These are phyloP conservation scores for Carpatolechia fugitivella DNA, from an alignment of 2,888 invertebrate species.

Conservation along the genomic window DNA sequence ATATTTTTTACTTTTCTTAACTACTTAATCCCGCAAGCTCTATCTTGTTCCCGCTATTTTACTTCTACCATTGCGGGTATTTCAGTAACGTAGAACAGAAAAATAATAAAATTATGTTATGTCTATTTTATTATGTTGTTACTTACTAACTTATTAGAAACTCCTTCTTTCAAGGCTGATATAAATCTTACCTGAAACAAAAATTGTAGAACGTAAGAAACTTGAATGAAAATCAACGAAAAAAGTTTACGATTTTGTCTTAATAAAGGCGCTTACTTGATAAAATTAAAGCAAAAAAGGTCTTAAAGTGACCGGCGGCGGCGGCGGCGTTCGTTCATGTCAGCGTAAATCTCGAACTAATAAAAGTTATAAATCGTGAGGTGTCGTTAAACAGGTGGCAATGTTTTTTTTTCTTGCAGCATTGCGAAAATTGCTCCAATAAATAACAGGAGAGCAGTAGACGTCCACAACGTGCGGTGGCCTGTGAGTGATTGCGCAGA, in stretches of 20 bases:
- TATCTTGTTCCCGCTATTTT: not conserved
- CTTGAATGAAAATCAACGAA: not conserved
- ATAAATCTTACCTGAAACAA: constrained; percentile 21
- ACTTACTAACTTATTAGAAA: not conserved
- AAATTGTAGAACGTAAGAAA: not conserved
- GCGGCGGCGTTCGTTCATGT: constrained; percentile 35
- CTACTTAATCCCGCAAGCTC: not conserved
- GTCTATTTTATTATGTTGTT: too few relatives aligned
- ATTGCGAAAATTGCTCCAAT: constrained; percentile 67
- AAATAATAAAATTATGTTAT: too few relatives aligned
- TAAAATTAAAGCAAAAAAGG: not conserved
- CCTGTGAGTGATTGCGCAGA: constrained; percentile 60
- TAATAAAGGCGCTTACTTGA: not conserved
- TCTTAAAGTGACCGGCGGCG: constrained; percentile 31
- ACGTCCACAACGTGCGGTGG: constrained; percentile 50
- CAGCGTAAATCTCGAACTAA: constrained; percentile 50
- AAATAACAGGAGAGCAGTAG: constrained; percentile 58
- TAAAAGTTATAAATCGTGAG: constrained; percentile 61
- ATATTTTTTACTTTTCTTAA: constrained; percentile 19
- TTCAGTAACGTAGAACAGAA: not conserved
- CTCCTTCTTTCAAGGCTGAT: not conserved
- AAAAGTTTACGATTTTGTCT: not conserved
- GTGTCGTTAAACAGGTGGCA: constrained; percentile 52
- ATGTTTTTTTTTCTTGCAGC: constrained; percentile 49
- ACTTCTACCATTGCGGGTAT: not conserved